A percentile compares a stretch with the other conserved stretches of the same genome.
These are phyloP conservation scores for Cantharis flavilabris DNA, from an alignment of 2,888 invertebrate genomes.

Conservation along the genomic window DNA sequence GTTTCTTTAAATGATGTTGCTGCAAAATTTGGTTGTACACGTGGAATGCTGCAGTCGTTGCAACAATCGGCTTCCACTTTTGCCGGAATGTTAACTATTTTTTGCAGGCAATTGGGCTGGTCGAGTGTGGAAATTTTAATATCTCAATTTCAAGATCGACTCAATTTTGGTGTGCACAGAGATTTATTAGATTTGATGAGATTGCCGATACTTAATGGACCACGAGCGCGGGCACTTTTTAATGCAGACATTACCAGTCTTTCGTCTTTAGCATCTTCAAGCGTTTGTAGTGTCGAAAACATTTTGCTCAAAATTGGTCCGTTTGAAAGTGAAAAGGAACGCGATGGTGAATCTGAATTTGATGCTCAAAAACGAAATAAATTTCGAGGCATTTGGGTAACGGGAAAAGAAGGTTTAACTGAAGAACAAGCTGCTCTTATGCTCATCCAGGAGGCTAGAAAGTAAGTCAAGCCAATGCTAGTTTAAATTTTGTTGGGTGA, in stretches of 20 bases:
- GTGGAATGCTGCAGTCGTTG: constrained; percentile 90
- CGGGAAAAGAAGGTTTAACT: constrained; percentile 79
- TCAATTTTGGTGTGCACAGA: constrained; percentile 91
- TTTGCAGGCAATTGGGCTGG: constrained; percentile 93
- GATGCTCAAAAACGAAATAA: constrained; percentile 70
- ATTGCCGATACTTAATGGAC: constrained; percentile 80
- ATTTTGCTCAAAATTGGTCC: constrained; percentile 78
- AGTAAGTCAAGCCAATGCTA: constrained; percentile 33
- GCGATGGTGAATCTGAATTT: constrained; percentile 69
- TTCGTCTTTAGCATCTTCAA: constrained; percentile 76
- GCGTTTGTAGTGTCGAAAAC: constrained; percentile 71
- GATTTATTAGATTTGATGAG: constrained; percentile 92
- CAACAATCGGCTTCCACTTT: constrained; percentile 95
- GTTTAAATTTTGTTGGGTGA: neutral
- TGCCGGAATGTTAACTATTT: constrained; percentile 97
- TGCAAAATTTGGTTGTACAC: constrained; percentile 81
- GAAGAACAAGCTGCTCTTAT: constrained; percentile 80
- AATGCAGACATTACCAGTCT: constrained; percentile 80
- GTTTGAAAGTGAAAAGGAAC: constrained; percentile 81
- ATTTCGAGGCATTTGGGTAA: constrained; percentile 75
- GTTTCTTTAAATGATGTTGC: constrained; percentile 79
- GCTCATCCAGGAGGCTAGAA: constrained; percentile 78
- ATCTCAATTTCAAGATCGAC: constrained; percentile 89
- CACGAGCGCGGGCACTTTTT: constrained; percentile 81
- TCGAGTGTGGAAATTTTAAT: constrained; percentile 85